Evolutionary conservation across 1,140 invertebrate genomes (phyloP), one percentile per base, ranked within the genome.

Genomic region (Cephus cinctus): DNA sequence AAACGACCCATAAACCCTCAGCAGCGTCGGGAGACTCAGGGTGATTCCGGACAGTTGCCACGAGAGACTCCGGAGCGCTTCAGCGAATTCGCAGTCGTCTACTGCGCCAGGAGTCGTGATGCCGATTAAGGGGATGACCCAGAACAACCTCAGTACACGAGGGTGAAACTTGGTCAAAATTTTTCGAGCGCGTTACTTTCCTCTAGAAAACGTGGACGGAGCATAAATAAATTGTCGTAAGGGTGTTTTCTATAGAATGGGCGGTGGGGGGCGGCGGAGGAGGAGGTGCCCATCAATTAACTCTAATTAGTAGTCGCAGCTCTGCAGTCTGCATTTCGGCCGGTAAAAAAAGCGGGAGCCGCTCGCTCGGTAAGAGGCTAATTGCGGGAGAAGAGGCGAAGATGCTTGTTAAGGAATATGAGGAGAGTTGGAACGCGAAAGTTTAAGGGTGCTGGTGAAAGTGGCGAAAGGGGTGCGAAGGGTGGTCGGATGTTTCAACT

Each of bases 231-330:
- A n/a, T n/a, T n/a, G n/a, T n/a, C n/a, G n/a, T n/a, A n/a, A n/a
- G n/a, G 12, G 12, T 43, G 8, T 43, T 20, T 39, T 30, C 32
- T 35, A 14, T 16, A 23, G n/a, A n/a, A n/a, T n/a, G n/a, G n/a
- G n/a, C n/a, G n/a, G n/a, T n/a, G n/a, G n/a, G n/a, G n/a, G n/a
- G n/a, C n/a, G n/a, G n/a, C n/a, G n/a, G n/a, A n/a, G n/a, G n/a
- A n/a, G n/a, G n/a, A n/a, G 52, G 23, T 56, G 50, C 56, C 58
- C 50, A 56, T 55, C 55, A 61, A 61, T 61, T 61, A 56, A 45
- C 41, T 23, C 52, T 56, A 52, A 50, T 58, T 61, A 58, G 42
- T 15, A 23, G 19, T 9, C 22, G 18, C 47, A 44, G 25, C 6
- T 6, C 35, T 32, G 38, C 15, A 23, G 50, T 47, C 51, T 48